Evolutionary conservation across 2,888 invertebrate genomes (phyloP), one percentile per base, ranked within the genome.

Genomic region (Mellilla xanthometata): DNA sequence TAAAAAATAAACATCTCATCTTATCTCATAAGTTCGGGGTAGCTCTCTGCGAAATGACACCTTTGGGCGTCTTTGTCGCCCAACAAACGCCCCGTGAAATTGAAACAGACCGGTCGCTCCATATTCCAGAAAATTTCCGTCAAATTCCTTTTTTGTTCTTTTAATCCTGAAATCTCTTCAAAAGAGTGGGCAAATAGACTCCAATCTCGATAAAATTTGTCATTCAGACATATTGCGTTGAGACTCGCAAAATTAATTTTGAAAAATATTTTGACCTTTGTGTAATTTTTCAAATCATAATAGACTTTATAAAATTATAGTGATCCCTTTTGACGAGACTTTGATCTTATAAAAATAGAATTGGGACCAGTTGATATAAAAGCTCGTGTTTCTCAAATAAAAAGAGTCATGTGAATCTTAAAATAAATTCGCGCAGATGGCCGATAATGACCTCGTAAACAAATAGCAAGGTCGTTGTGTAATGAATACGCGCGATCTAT

Each of bases 11-110:
- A 79, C 72, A 75, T 72, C 65, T 65, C 56, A 54, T 61, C 67
- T 71, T 71, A 70, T 76, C 71, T 72, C 72, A 80, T 77, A 81
- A 81, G 79, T 80, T 74, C 57, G 72, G 66, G 75, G 68, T 70
- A 69, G 78, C 78, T 78, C 70, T 75, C 77, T 76, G 71, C 72
- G 73, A 78, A 86, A 87, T 82, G 82, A 83, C 82, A 83, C 86
- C 86, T 82, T 73, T 72, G 86, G 86, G 86, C 74, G 72, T 82
- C 78, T 81, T 85, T 81, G 76, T 77, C 78, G 80, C 81, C 80
- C 76, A 73, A 74, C 86, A 85, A 87, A 86, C 81, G 82, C 79
- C 73, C 84, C 87, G 87, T 87, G 86, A 87, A 87, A 88, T 88
- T 87, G 86, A 84, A 85, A 85, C 81, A 76, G 78, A 79, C 81